Evolutionary conservation across 2,888 invertebrate species (phyloP).

Genomic region (Oxyteleia sp.): DNA sequence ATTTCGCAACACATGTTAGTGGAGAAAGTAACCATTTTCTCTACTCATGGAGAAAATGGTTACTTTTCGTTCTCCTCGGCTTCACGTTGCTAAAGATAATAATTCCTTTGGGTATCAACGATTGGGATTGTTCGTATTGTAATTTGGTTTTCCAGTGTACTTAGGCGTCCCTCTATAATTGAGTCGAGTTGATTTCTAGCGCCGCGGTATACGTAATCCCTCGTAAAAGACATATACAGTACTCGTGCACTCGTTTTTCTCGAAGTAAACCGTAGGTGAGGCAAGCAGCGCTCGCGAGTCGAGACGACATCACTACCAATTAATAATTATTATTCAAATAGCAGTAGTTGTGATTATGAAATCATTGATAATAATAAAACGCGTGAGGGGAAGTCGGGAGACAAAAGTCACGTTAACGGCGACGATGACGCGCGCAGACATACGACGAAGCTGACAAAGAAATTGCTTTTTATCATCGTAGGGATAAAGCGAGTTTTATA

Average conservation of each 20-base stretch:
- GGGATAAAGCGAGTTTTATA: conserved; percentile 64
- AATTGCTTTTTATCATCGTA: conserved; percentile 56
- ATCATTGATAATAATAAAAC: conserved; percentile 59
- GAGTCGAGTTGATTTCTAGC: conserved; percentile 43
- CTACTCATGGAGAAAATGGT: too few relatives aligned
- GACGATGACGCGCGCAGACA: conserved; percentile 44
- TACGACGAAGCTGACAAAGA: conserved; percentile 56
- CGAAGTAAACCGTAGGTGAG: conserved; percentile 44
- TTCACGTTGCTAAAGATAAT: too few relatives aligned
- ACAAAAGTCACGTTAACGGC: conserved; percentile 25
- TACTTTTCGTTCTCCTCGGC: too few relatives aligned
- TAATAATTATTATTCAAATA: conserved; percentile 60
- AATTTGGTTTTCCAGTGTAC: conserved; percentile 7
- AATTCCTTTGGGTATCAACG: too few relatives aligned
- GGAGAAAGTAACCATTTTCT: too few relatives aligned
- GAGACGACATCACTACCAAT: conserved; percentile 40
- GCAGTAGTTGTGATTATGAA: conserved; percentile 56
- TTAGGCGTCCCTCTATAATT: conserved; percentile 47
- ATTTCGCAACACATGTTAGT: too few relatives aligned
- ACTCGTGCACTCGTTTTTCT: conserved; percentile 39
- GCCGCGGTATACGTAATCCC: conserved; percentile 35
- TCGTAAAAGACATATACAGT: conserved; percentile 38
- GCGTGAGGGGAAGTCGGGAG: conserved; percentile 6
- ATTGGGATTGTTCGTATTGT: too few relatives aligned
- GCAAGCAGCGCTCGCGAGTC: conserved; percentile 37